Evolutionary conservation across 2,888 invertebrate species (phyloP).

Genomic region (Sphaeridia pumilis): DNA sequence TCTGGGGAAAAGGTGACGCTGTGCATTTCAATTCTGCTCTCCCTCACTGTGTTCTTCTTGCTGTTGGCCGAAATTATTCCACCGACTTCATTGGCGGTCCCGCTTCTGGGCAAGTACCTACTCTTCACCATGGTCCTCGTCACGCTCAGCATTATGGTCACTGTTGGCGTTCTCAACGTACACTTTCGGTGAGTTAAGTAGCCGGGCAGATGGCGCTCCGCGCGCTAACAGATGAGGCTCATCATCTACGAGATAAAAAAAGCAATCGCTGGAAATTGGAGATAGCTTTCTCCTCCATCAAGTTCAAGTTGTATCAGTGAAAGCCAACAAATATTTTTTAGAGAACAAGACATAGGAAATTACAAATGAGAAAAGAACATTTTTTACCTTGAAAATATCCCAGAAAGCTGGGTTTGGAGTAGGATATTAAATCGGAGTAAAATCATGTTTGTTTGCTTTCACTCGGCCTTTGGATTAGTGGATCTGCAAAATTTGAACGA

Average conservation of each 20-base stretch:
- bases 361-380: neutral
- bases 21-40: constrained; percentile 96
- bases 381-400: too few relatives aligned
- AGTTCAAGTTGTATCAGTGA: too few relatives aligned
- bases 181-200: constrained; percentile 56
- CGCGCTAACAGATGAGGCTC: neutral
- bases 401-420: neutral
- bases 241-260: too few relatives aligned
- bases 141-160: constrained; percentile 84
- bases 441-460: too few relatives aligned
- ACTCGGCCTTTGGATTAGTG: too few relatives aligned
- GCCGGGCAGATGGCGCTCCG: too few relatives aligned
- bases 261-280: too few relatives aligned
- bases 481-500: too few relatives aligned
- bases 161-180: constrained; percentile 88
- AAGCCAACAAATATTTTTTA: too few relatives aligned
- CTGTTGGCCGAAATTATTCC: constrained; percentile 97
- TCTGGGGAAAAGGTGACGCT: constrained; percentile 96
- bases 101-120: constrained; percentile 87
- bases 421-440: neutral
- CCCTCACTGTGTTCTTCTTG: constrained; percentile 97
- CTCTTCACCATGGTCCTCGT: constrained; percentile 94
- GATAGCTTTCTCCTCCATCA: too few relatives aligned
- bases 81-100: constrained; percentile 90
- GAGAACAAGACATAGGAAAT: too few relatives aligned